phyloP scores from a whole-genome alignment of 2,113 vertebrate genomes.

The Brachyhypopomus gauderio region DNA sequence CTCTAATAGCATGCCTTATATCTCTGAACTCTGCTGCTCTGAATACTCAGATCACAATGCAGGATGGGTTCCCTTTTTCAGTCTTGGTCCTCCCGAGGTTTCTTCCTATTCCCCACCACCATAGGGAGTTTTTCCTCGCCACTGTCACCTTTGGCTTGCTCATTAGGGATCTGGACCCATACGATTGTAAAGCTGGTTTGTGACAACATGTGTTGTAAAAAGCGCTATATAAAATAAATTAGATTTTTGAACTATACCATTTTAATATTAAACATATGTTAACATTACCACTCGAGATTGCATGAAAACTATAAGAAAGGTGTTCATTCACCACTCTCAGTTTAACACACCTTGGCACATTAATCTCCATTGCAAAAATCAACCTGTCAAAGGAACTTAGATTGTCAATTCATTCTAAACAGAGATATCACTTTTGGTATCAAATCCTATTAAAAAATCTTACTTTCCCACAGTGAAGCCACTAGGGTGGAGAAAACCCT shows the following conservation, averaged over 20 bases:
- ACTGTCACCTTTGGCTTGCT: no score
- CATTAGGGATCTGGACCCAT: no score
- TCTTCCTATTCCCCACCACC: no score
- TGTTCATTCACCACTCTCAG: conserved; percentile 66
- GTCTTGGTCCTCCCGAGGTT: no score
- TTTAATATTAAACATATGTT: conserved; percentile 33
- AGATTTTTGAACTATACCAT: no score
- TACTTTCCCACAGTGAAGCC: background rate
- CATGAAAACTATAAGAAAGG: conserved; percentile 38
- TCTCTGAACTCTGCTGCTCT: background rate
- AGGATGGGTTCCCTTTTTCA: no score
- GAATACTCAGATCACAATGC: conserved; percentile 65
- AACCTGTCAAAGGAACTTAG: background rate
- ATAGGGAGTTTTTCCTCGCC: no score
- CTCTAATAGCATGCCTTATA: background rate
- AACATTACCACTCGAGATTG: conserved; percentile 51
- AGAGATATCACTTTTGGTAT: background rate
- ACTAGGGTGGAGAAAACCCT: background rate
- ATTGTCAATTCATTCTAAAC: background rate
- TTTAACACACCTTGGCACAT: conserved; percentile 59
- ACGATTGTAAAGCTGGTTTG: no score
- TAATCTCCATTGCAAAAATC: background rate
- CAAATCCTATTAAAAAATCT: background rate
- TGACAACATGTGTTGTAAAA: no score
- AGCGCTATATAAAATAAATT: conserved; percentile 63